Evolutionary conservation across 2,797 vertebrate genomes (phyloP).

Genomic region (Denticeps clupeoides): DNA sequence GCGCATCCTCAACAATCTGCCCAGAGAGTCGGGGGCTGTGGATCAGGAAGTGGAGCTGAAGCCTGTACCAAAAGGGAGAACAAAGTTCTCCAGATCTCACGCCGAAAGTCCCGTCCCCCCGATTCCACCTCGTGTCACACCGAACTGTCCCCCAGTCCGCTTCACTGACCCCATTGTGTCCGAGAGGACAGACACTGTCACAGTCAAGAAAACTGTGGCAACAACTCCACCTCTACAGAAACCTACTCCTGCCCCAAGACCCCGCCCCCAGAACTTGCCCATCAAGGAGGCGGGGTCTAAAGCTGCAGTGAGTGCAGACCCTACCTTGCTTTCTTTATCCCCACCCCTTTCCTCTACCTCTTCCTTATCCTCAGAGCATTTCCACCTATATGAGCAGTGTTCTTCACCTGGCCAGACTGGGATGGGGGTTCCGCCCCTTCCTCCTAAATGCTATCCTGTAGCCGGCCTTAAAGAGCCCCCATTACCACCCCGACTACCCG

Average conservation of each 20-base stretch:
- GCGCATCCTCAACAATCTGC: slow-evolving; percentile 78
- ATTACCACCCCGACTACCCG: slow-evolving; percentile 38
- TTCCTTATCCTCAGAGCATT: slow-evolving; percentile 7
- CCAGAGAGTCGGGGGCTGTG: not conserved
- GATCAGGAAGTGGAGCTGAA: slow-evolving; percentile 20
- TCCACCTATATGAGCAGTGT: slow-evolving; percentile 29
- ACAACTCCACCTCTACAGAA: not conserved
- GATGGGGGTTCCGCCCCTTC: slow-evolving; percentile 57
- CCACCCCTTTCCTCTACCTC: not conserved
- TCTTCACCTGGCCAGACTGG: slow-evolving; percentile 23
- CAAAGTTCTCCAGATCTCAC: slow-evolving; percentile 42
- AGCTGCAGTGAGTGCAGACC: too few species aligned
- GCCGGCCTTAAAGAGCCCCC: slow-evolving; percentile 35
- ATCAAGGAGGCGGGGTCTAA: slow-evolving; percentile 11
- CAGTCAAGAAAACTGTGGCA: not conserved
- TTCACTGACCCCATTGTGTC: slow-evolving; percentile 41
- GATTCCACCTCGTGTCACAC: slow-evolving; percentile 71
- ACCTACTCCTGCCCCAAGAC: slow-evolving; percentile 4
- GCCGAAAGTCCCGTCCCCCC: slow-evolving; percentile 48
- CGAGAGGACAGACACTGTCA: not conserved
- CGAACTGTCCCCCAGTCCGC: slow-evolving; percentile 62
- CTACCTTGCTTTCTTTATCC: not conserved
- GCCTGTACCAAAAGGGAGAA: slow-evolving; percentile 73
- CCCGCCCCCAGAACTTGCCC: slow-evolving; percentile 34
- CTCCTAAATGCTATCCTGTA: slow-evolving; percentile 58